Conservation (phyloP, 2,113 vertebrate species). For the Dinomys branickii region DNA sequence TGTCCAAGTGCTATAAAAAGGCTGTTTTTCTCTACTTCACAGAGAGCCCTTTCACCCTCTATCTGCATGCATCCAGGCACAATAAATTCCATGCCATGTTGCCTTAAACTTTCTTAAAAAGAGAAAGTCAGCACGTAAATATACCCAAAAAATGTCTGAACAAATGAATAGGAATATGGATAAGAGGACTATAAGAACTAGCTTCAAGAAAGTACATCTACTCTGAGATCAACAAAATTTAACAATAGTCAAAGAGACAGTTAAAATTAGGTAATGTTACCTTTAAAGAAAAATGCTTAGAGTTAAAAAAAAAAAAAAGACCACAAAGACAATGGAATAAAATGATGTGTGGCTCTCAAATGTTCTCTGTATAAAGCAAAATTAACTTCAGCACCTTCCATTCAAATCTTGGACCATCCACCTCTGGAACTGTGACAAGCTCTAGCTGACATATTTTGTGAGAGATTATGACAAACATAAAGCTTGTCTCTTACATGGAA, state of each 20-base stretch:
- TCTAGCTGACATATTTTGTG: neutral
- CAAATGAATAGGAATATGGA: neutral
- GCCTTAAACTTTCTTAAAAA: neutral
- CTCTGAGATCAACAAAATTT: constrained; percentile 28
- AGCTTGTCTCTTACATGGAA: neutral
- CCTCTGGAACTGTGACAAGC: neutral
- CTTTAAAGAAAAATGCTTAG: constrained; percentile 3
- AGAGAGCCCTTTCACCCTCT: neutral
- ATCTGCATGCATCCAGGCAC: neutral
- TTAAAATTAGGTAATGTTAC: neutral
- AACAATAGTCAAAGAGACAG: neutral
- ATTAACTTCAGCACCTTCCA: neutral
- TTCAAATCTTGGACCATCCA: neutral
- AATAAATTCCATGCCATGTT: neutral
- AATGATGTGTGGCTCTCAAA: neutral
- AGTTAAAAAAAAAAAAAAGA: neutral
- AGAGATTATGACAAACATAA: neutral
- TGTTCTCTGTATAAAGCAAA: neutral
- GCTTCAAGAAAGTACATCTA: neutral
- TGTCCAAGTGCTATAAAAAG: too few species aligned
- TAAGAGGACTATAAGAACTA: neutral
- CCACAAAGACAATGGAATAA: neutral
- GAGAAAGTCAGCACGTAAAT: neutral
- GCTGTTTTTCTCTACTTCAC: too few species aligned
- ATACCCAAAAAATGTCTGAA: constrained; percentile 23